Evolutionary conservation across 2,797 vertebrate genomes (phyloP), one percentile per base, ranked within the genome.

Genomic region (Acomys russatus): DNA sequence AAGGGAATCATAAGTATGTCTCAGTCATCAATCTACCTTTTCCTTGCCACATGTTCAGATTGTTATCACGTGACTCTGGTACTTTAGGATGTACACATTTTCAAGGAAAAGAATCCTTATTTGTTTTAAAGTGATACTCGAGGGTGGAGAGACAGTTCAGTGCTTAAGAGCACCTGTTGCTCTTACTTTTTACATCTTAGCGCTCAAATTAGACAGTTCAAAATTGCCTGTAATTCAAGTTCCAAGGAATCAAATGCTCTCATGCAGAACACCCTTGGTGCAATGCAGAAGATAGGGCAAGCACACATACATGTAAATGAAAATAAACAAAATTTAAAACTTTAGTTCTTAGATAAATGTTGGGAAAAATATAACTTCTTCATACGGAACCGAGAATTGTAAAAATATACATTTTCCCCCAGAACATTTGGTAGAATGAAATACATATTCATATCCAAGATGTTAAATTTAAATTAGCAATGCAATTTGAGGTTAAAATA

Each of bases 281-380:
- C 66, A 68, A 85, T n/a, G 22, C 6, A 51, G 44, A 85, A 49
- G 33, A 66, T 12, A 4, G 7, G 38, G 82, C 44, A 33, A 51
- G 44, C 10, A 51, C 14, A 51, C 25, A 30, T 30, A 49, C 23
- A 66, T 66, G 3, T 12, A 51, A 2, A 33, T 17, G 20, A 49
- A 38, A 51, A 84, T 66, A 66, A 64, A 64, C 44, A 49, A 66
- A 30, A 49, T 49, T 84, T 84, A 66, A 84, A 49, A 6, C 63
- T 49, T 84, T 33, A 63, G 7, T 59, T 25, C 2, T 73, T 91
- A 51, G 51, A 12, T 2, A 30, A 15, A 14, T 91, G 88, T 88
- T 94, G 12, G 83, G 30, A 82, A 94, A 91, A 49, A 74, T 66
- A 64, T 88, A 56, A 30, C 4, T 54, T 78, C 30, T 91, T 85